phyloP scores from a whole-genome alignment of 2,888 invertebrate species.

The Caenorhabditis sp. region DNA sequence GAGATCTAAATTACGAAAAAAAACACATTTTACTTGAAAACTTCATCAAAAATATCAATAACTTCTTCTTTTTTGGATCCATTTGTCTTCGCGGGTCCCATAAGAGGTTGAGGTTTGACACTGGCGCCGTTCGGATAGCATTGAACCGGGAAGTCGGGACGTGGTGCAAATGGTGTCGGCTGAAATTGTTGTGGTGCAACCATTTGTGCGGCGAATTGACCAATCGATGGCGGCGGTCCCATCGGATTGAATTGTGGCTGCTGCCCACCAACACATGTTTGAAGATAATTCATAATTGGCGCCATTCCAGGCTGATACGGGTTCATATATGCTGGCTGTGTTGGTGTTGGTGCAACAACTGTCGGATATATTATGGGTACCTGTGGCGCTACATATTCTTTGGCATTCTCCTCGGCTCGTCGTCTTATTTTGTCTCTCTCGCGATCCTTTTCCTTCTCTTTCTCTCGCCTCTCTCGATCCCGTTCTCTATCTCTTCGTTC shows the following conservation, averaged over 20 bases:
- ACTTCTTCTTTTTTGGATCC: background rate
- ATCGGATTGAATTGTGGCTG: background rate
- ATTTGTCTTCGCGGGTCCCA: background rate
- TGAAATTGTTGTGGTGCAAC: background rate
- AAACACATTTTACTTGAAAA: background rate
- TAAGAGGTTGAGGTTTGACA: background rate
- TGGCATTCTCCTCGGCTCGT: background rate
- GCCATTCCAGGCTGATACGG: background rate
- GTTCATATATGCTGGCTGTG: background rate
- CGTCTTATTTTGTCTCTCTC: background rate
- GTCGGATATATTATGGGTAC: background rate
- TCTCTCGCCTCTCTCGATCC: background rate
- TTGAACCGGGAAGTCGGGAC: background rate
- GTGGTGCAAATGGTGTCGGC: background rate
- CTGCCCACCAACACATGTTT: background rate
- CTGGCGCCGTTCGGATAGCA: background rate
- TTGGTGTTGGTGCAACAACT: background rate
- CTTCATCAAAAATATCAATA: background rate
- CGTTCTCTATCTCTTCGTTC: background rate
- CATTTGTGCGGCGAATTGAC: background rate
- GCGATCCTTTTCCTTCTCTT: slow-evolving; percentile 3
- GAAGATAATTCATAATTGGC: background rate
- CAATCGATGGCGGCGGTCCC: background rate
- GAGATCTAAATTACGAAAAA: background rate
- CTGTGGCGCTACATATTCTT: background rate